phyloP scores from a whole-genome alignment of 2,888 invertebrate species.

The Gnatocerus cornutus region DNA sequence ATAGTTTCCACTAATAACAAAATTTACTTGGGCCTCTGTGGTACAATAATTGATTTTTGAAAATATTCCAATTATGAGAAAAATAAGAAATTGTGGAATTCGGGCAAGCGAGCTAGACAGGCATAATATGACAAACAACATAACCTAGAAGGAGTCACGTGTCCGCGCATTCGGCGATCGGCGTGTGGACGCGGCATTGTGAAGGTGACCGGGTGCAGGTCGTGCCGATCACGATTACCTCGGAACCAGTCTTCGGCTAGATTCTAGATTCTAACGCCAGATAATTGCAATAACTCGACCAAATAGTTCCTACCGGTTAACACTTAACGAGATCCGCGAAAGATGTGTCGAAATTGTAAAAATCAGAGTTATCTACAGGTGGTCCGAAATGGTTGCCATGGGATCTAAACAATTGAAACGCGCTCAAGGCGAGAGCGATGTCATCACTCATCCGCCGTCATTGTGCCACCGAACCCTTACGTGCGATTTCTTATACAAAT shows the following conservation, averaged over 20 bases:
- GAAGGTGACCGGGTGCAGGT: slow-evolving; percentile 69
- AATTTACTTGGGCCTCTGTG: neutral
- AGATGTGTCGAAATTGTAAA: slow-evolving; percentile 3
- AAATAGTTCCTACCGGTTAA: slow-evolving; percentile 47
- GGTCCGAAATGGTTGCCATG: slow-evolving; percentile 16
- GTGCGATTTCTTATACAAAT: slow-evolving; percentile 66
- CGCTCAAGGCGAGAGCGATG: slow-evolving; percentile 31
- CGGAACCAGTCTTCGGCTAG: slow-evolving; percentile 60
- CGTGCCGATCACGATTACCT: slow-evolving; percentile 65
- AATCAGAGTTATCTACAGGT: slow-evolving; percentile 18
- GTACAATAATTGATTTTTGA: neutral
- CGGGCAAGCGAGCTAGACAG: too few relatives aligned
- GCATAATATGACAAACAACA: slow-evolving; percentile 3
- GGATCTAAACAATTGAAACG: slow-evolving; percentile 24
- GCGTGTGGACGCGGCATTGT: slow-evolving; percentile 68
- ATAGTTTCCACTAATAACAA: neutral
- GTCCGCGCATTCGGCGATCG: slow-evolving; percentile 58
- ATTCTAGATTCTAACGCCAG: slow-evolving; percentile 63
- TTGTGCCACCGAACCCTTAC: slow-evolving; percentile 55
- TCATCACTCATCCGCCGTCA: slow-evolving; percentile 46
- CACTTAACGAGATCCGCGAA: slow-evolving; percentile 29
- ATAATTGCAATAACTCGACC: slow-evolving; percentile 58
- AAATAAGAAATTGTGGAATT: too few relatives aligned
- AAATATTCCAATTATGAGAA: too few relatives aligned
- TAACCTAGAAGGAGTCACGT: slow-evolving; percentile 58